Percentiles rank a stretch among this genome's conserved stretches.
phyloP scores from a whole-genome alignment of 2,888 invertebrate species.

The Molanna angustata region DNA sequence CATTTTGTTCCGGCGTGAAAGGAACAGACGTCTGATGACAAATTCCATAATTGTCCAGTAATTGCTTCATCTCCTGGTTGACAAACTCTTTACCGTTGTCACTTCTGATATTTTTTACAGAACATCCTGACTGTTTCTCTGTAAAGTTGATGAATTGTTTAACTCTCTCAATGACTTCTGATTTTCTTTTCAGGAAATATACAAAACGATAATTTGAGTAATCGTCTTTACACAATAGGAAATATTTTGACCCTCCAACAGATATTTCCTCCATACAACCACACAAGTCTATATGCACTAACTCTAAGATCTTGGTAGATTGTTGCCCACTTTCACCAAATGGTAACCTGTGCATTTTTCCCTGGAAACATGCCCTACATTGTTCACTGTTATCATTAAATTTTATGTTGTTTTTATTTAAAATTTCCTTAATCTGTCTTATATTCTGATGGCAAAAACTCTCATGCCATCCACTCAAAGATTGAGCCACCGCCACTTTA shows the following conservation, averaged over 20 bases:
- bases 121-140: not conserved
- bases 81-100: not conserved
- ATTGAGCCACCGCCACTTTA: no score
- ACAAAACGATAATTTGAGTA: not conserved
- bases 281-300: not conserved
- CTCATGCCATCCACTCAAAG: no score
- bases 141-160: not conserved
- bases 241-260: not conserved
- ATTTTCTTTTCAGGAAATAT: not conserved
- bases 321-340: not conserved
- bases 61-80: not conserved
- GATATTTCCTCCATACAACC: not conserved
- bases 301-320: not conserved
- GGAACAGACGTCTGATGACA: not conserved
- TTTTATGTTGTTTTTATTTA: no score
- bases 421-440: no score
- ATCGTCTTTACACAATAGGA: not conserved
- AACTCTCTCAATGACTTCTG: not conserved
- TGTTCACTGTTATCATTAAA: no score
- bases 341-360: not conserved
- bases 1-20: conserved; percentile 2
- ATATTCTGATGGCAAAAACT: no score
- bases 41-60: not conserved
- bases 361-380: not conserved
- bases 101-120: not conserved